A percentile compares a stretch with the other conserved stretches of the same genome.
phyloP scores from a whole-genome alignment of 2,797 vertebrate genomes.

The Amniataba percoides region DNA sequence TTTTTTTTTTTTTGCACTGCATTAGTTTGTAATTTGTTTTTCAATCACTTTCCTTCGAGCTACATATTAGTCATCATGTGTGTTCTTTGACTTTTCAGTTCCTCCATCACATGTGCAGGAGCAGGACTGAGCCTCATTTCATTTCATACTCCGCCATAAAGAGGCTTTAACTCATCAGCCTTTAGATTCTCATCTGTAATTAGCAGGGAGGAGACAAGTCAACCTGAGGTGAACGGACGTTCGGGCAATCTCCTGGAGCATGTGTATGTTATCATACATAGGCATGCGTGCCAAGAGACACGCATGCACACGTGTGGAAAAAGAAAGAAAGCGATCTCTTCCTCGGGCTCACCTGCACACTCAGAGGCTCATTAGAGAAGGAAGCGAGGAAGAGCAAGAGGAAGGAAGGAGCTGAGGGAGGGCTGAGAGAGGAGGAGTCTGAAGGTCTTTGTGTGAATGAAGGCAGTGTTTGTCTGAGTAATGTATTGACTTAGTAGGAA shows the following conservation, averaged over 20 bases:
- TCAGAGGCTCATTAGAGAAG: slow-evolving; percentile 62
- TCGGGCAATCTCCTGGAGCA: slow-evolving; percentile 24
- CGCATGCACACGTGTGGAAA: slow-evolving; percentile 20
- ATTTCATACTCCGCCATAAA: slow-evolving; percentile 25
- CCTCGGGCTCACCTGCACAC: slow-evolving; percentile 73
- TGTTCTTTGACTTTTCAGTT: not conserved
- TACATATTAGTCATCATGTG: not conserved
- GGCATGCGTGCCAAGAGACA: slow-evolving; percentile 32
- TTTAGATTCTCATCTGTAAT: slow-evolving; percentile 74
- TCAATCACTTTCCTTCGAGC: not conserved
- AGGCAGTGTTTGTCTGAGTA: slow-evolving; percentile 14
- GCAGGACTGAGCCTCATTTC: slow-evolving; percentile 23
- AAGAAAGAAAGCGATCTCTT: slow-evolving; percentile 8
- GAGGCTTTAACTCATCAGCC: slow-evolving; percentile 43
- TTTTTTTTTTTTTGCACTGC: not conserved
- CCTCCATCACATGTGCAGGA: slow-evolving; percentile 17
- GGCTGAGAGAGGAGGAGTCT: slow-evolving; percentile 17
- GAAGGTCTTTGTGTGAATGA: slow-evolving; percentile 36
- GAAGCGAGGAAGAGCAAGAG: slow-evolving; percentile 19
- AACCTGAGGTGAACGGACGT: slow-evolving; percentile 54
- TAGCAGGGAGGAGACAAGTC: slow-evolving; percentile 52
- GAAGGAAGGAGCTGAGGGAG: slow-evolving; percentile 27
- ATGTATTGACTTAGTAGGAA: slow-evolving; percentile 7
- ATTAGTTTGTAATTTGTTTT: not conserved
- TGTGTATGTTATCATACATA: slow-evolving; percentile 39